Base-by-base conservation (phyloP, 1,140 invertebrate species). In the Megalopta genalis region DNA sequence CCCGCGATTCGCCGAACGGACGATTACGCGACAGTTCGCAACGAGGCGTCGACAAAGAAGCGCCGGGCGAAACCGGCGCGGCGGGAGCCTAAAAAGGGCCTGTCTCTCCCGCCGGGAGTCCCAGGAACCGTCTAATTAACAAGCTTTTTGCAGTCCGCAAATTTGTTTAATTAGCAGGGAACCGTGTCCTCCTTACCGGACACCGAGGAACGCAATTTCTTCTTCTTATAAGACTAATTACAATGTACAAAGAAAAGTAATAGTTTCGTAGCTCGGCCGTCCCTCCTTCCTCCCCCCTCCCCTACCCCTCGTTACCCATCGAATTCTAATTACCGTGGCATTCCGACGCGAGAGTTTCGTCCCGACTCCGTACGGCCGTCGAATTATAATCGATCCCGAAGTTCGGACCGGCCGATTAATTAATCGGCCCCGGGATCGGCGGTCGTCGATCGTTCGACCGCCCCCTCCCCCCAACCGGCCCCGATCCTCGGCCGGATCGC, bases 381-480 rank as follows among this genome's bases (percentile, higher is more conserved):
- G 32, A 32, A 79, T 74, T 42, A 49, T 74, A 73, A 25, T 46
- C 46, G 63, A 60, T 52, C 27, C 64, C 54, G 67, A 77, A 27
- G 52, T 67, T 32, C 32, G 32, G 32, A 32, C 32, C 32, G 65
- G n/a, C 39, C 42, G 66, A 77, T 81, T 81, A 81, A 81, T 81
- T 81, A 78, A 78, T 79, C 71, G 62, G 62, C 18, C 7, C 1
- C 5, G 21, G 21, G 77, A 79, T 79, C 71, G 63, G 64, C 23
- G 60, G 14, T 14, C 42, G 42, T 46, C 32, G 32, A 32, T 32
- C 32, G 32, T 32, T n/a, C n/a, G n/a, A n/a, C 32, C 32, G 4
- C 32, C 32, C 32, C 32, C 32, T 4, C 32, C 32, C 32, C 1
- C 32, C 32, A 32, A 32, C 32, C 32, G n/a, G n/a, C n/a, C n/a